These are phyloP conservation scores for Steatornis caripensis DNA, from an alignment of 2,113 vertebrate species.

Conservation along the genomic window DNA sequence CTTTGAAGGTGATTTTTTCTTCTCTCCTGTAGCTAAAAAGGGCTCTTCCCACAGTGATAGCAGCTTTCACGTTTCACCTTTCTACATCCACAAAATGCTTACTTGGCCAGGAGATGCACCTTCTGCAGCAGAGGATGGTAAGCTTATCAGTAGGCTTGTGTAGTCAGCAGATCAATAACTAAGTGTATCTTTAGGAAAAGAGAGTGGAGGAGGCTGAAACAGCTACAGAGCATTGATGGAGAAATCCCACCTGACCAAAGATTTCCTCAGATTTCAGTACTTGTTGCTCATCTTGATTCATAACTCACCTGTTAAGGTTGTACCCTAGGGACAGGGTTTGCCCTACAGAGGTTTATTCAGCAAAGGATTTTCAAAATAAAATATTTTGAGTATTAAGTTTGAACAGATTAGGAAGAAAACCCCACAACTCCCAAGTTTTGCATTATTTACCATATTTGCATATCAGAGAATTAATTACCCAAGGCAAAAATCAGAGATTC, in stretches of 20 bases:
- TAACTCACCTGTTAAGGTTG: background rate
- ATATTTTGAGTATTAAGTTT: background rate
- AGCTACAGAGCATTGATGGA: background rate
- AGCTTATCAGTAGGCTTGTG: background rate
- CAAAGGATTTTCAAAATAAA: background rate
- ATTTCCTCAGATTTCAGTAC: background rate
- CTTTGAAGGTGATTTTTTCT: background rate
- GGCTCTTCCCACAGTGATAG: background rate
- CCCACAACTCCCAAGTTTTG: background rate
- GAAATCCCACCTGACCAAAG: background rate
- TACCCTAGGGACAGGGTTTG: background rate
- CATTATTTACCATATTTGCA: constrained; percentile 12
- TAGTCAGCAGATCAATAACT: background rate
- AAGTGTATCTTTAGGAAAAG: background rate
- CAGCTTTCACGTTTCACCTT: background rate
- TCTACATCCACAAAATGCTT: background rate
- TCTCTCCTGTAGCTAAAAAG: background rate
- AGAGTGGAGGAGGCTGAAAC: background rate
- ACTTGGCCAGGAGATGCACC: background rate
- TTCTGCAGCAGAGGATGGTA: background rate
- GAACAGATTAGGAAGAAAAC: background rate
- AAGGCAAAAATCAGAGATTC: background rate
- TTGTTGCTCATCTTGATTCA: background rate
- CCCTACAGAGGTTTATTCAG: background rate
- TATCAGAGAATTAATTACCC: background rate